Conservation (phyloP, 1,140 invertebrate species). For the Drosophila mayri region DNA sequence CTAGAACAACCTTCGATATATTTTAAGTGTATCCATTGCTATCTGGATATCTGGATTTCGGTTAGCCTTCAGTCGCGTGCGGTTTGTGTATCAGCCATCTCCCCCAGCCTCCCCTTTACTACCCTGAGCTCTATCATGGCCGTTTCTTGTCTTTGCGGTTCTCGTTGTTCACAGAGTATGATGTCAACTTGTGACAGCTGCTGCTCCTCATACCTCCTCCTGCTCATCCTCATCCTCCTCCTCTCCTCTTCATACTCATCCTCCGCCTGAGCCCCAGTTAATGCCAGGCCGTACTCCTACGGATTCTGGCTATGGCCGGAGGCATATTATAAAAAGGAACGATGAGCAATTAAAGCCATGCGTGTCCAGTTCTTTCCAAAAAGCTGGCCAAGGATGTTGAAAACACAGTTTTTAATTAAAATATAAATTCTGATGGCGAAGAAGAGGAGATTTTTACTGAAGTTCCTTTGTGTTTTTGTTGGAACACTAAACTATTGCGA, state of each 20-base stretch:
- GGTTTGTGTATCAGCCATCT: conserved; percentile 46
- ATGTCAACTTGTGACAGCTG: conserved; percentile 69
- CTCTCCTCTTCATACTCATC: no score
- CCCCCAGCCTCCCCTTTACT: not conserved
- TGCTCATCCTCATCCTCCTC: no score
- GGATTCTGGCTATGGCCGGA: conserved; percentile 31
- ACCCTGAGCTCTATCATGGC: conserved; percentile 28
- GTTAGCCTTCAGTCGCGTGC: conserved; percentile 66
- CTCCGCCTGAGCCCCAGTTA: not conserved
- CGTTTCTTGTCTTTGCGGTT: conserved; percentile 60
- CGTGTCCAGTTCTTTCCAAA: conserved; percentile 51
- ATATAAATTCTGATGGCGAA: conserved; percentile 46
- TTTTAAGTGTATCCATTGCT: conserved; percentile 11
- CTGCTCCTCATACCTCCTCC: conserved; percentile 15
- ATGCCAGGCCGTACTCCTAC: conserved; percentile 12
- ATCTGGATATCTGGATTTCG: conserved; percentile 42
- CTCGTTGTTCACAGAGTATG: conserved; percentile 51
- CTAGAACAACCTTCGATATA: not conserved
- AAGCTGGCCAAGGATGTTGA: conserved; percentile 49
- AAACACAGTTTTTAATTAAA: conserved; percentile 66
- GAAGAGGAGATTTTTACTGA: not conserved
- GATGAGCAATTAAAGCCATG: conserved; percentile 68
- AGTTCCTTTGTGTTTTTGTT: conserved; percentile 9
- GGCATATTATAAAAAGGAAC: conserved; percentile 52
- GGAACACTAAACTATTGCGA: conserved; percentile 28